phyloP scores from a whole-genome alignment of 2,888 invertebrate genomes.

The Onchidella celtica region DNA sequence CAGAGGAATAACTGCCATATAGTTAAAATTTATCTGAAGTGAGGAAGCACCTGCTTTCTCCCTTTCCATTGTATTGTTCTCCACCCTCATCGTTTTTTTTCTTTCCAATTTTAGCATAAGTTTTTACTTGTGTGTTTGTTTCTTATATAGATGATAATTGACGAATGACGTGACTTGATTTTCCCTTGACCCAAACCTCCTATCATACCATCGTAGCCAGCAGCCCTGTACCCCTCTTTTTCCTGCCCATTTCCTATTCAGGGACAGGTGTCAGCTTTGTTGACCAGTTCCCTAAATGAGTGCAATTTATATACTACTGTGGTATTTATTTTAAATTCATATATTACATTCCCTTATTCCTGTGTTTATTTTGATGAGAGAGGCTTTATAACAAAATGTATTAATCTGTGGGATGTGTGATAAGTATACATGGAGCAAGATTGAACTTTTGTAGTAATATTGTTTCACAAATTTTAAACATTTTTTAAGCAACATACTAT shows the following conservation, averaged over 20 bases:
- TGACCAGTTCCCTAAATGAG: constrained; percentile 27
- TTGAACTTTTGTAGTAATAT: no score
- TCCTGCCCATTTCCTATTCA: background rate
- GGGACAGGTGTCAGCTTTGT: constrained; percentile 2
- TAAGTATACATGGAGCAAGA: background rate
- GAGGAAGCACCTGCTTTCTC: background rate
- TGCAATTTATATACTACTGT: constrained; percentile 43
- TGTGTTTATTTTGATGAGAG: constrained; percentile 31
- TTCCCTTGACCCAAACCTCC: background rate
- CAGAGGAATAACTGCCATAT: background rate
- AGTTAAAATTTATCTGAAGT: background rate
- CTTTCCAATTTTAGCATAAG: background rate
- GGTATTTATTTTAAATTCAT: constrained; percentile 44
- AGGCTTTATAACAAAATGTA: background rate
- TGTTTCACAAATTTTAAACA: no score
- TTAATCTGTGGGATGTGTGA: background rate
- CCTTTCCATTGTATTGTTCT: background rate
- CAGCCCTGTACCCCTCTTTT: background rate
- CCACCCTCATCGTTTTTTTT: no score
- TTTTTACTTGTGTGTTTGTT: background rate
- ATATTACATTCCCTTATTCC: constrained; percentile 46
- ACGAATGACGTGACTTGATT: constrained; percentile 11
- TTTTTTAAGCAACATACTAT: no score
- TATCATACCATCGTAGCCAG: background rate
- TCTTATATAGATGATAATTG: background rate